Base-by-base conservation (phyloP, 2,797 vertebrate species). In the Myotis daubentonii region DNA sequence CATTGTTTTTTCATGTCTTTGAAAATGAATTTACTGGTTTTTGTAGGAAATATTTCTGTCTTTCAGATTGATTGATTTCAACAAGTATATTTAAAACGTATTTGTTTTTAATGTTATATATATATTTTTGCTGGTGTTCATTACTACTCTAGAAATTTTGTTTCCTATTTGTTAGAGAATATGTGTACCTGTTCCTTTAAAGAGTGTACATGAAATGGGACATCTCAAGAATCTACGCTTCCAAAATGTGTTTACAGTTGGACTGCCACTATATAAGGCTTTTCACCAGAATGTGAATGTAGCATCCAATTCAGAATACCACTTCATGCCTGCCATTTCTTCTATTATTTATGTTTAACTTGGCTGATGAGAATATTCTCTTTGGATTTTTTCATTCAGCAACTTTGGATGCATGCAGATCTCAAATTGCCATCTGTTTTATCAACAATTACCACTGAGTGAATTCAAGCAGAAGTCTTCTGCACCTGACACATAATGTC, bases 331-430 rank as follows among this genome's bases (percentile, higher is more conserved):
- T 80, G 44, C 38, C 60, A 90, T 89, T 92, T 91, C 15, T 51
- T n/a, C n/a, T 36, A 62, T 36, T 87, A 74, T 84, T 95, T 80
- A 44, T 87, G 49, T 93, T 89, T 93, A 95, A 92, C 53, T 65
- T 85, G 68, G 47, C 11, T 38, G 41, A 80, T 89, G 19, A 87
- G 44, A 85, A 89, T 72, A 75, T 79, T 93, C 80, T 70, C 53
- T 89, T 90, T 71, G 76, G 71, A 87, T 92, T 30, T 70, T 89
- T 95, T 94, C 28, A 75, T 92, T 83, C 20, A 75, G 62, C 44
- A 89, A 84, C 44, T 87, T 71, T 80, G 79, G 66, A 72, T 49
- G 33, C 25, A 28, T 80, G 12, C 60, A 83, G 6, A 84, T 76
- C 38, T 89, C 57, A 93, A 71, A 84, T 87, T 87, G 23, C 25